Conservation (phyloP, 2,888 invertebrate species). For the Temnothorax rugatulus region DNA sequence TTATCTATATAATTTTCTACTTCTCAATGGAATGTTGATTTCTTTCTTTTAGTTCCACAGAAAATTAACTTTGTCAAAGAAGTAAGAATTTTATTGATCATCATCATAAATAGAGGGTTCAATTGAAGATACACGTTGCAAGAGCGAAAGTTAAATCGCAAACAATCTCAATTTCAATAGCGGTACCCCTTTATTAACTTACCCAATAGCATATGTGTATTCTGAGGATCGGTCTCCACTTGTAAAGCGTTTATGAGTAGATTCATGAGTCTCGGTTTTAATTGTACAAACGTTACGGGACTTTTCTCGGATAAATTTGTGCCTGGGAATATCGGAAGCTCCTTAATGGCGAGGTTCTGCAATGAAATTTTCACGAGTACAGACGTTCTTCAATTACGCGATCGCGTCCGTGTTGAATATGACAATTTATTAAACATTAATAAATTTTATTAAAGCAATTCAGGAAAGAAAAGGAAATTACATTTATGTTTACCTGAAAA, state of each 20-base stretch:
- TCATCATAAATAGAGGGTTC: not conserved
- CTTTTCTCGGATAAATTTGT: conserved; percentile 77
- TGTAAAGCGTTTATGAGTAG: conserved; percentile 94
- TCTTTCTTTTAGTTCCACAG: not conserved
- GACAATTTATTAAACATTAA: conserved; percentile 23
- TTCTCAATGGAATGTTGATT: not conserved
- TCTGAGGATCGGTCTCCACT: conserved; percentile 94
- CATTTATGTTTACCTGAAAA: conserved; percentile 89
- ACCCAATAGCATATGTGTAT: conserved; percentile 95
- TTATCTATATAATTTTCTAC: not conserved
- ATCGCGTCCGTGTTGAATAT: not conserved
- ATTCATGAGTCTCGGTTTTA: conserved; percentile 93
- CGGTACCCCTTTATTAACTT: conserved; percentile 58
- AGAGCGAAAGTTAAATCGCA: conserved; percentile 32
- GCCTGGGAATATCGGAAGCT: conserved; percentile 86
- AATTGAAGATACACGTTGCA: not conserved
- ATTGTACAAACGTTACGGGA: conserved; percentile 89
- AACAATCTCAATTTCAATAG: not conserved
- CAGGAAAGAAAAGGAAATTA: not conserved
- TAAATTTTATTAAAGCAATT: conserved; percentile 26
- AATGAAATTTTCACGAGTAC: conserved; percentile 46
- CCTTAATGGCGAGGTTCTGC: conserved; percentile 90
- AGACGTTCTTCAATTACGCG: not conserved
- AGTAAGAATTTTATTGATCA: not conserved
- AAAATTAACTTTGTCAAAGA: not conserved